Evolutionary conservation across 2,797 vertebrate species (phyloP), one percentile per base, ranked within the genome.

Genomic region (Pagetopsis macropterus): DNA sequence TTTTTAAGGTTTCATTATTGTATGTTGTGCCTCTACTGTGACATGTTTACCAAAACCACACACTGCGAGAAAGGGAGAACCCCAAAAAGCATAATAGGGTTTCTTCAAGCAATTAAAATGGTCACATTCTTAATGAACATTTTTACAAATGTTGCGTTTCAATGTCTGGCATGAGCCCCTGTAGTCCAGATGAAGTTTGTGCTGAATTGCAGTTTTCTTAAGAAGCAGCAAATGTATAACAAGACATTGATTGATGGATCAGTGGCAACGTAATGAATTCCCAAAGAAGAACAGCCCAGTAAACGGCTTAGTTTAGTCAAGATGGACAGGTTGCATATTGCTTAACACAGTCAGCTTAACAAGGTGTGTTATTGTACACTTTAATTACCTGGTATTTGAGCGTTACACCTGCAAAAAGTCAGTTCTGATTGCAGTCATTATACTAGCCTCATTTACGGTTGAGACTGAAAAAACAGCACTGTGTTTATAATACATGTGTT

Each of bases 161-260:
- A 48, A 21, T 16, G 41, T 40, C 5, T 61, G 9, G 21, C 12
- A 2, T 21, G 5, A 57, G 0, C 1, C 27, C 12, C 40, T 19
- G 1, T 21, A 10, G 45, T 49, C 44, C 19, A 64, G 45, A 71
- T 3, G 2, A 64, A 64, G 52, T 49, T 44, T 17, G 3, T 56
- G 44, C 16, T 49, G 17, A 65, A 63, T 41, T 65, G 61, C 33
- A 15, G 44, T 21, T 52, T 46, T 23, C 41, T 15, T 14, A 37
- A 66, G 41, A 46, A 19, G 15, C 15, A 27, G n/a, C 16, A 67
- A 60, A 56, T 43, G 43, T 66, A 31, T 41, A 61, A 19, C 15
- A 40, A 23, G 58, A 49, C 16, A 1, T 10, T 71, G 58, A 57
- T 15, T 9, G 62, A 75, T 55, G 31, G 4, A 13, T 70, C 16